Evolutionary conservation across 2,888 invertebrate species (phyloP).

Genomic region (Furcula furcula): DNA sequence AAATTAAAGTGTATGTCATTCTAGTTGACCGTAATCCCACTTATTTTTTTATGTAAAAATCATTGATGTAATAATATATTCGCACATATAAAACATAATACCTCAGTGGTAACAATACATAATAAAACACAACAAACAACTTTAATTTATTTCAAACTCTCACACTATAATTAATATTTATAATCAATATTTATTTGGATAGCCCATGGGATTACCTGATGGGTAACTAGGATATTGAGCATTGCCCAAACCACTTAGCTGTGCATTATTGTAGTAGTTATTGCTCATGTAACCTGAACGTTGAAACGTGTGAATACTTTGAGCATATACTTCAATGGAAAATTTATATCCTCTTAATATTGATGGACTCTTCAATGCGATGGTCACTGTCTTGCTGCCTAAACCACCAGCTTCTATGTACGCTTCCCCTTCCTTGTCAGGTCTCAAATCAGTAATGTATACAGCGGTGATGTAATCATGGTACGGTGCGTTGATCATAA

Average conservation of each 20-base stretch:
- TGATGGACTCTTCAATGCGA: constrained; percentile 60
- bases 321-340: constrained; percentile 57
- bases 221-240: neutral
- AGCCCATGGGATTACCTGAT: neutral
- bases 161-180: constrained; percentile 9
- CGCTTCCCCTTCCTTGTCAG: constrained; percentile 63
- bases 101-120: too few relatives aligned
- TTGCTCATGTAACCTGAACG: neutral
- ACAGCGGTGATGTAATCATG: constrained; percentile 60
- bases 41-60: too few relatives aligned
- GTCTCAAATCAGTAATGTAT: constrained; percentile 57
- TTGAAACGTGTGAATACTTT: constrained; percentile 31
- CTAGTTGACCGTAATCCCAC: too few relatives aligned
- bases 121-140: neutral
- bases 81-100: too few relatives aligned
- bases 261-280: neutral
- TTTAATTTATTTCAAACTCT: neutral
- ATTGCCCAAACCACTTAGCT: constrained; percentile 4
- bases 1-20: too few relatives aligned
- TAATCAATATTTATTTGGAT: constrained; percentile 3
- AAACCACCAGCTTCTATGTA: constrained; percentile 60
- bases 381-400: constrained; percentile 56
- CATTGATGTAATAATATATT: too few relatives aligned
- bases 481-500: constrained; percentile 46
- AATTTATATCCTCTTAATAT: constrained; percentile 66